Evolutionary conservation across 2,888 invertebrate genomes (phyloP).

Genomic region (Leucozona laternaria): DNA sequence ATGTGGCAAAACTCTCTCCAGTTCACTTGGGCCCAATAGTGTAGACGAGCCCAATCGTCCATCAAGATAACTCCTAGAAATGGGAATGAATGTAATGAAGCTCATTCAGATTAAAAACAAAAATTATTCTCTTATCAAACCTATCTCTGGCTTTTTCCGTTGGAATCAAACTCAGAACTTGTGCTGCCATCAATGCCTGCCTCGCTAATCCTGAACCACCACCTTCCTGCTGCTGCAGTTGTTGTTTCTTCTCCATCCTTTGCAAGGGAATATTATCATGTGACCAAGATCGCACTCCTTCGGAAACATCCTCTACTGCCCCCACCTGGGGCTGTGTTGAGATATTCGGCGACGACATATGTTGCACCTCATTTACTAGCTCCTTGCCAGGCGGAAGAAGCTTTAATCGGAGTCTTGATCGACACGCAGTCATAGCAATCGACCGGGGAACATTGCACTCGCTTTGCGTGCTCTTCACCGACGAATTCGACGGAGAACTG

Average conservation of each 20-base stretch:
- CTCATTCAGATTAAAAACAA: neutral
- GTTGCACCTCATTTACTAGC: slow-evolving; percentile 78
- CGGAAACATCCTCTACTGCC: slow-evolving; percentile 65
- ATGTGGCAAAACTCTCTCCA: slow-evolving; percentile 93
- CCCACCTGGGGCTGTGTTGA: slow-evolving; percentile 79
- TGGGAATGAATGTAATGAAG: neutral
- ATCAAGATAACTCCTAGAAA: slow-evolving; percentile 89
- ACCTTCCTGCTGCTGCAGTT: slow-evolving; percentile 71
- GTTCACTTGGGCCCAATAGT: slow-evolving; percentile 92
- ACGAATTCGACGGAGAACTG: slow-evolving; percentile 81
- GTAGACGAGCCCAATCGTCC: slow-evolving; percentile 92
- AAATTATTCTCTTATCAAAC: slow-evolving; percentile 80
- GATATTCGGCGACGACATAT: slow-evolving; percentile 83
- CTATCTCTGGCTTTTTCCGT: slow-evolving; percentile 92
- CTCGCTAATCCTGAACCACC: slow-evolving; percentile 84
- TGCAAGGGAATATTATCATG: slow-evolving; percentile 82
- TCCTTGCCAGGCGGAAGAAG: slow-evolving; percentile 82
- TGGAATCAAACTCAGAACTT: slow-evolving; percentile 92
- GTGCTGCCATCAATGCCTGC: slow-evolving; percentile 90
- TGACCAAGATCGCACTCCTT: slow-evolving; percentile 80
- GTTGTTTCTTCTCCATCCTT: slow-evolving; percentile 83
- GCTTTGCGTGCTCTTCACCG: slow-evolving; percentile 80
- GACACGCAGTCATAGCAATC: slow-evolving; percentile 83
- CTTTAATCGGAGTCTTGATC: slow-evolving; percentile 82
- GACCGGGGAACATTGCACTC: slow-evolving; percentile 80